Evolutionary conservation across 1,140 invertebrate genomes (phyloP), one percentile per base, ranked within the genome.

Genomic region (Orussus abietinus): DNA sequence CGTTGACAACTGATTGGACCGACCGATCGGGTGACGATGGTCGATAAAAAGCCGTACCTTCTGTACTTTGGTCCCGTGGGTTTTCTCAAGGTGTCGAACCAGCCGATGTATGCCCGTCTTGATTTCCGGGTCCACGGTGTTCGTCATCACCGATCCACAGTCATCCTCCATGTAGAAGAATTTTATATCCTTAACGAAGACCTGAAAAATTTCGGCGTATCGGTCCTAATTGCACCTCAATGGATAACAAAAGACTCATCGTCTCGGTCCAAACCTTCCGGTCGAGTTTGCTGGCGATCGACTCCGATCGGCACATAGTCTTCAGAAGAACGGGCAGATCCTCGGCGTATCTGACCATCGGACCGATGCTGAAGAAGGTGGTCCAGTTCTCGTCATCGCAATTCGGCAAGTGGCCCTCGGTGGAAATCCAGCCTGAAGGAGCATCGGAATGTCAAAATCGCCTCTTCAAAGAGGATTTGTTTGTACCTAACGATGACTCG

Each of bases 111-210:
- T 78, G 15, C 81, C 81, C n/a, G 64, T 64, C 51, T 78, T 79
- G 10, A 91, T 77, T 50, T 91, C 83, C 25, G 70, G 53, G 38
- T 82, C 76, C 1, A 91, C 78, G 5, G 74, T 69, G 18, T 77
- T 75, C 14, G 80, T 74, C 5, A 86, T 62, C 10, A 79, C 75
- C 22, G 82, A 77, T 4, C 77, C 77, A 9, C 79, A 78, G 51
- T 86, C 83, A 41, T 85, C 80, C 48, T 88, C 80, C 77, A 90
- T 82, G 51, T 86, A 92, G 64, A 82, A 92, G 55, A 87, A 80
- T 42, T 81, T 84, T 19, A 94, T 59, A 33, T 83, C 76, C 12
- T 74, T 77, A 3, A 90, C 33, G 56, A 86, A 77, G 5, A 91
- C 79, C 80, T 81, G 44, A 29, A 41, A 41, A 26, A 20, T 39